Evolutionary conservation across 2,797 vertebrate genomes (phyloP).

Genomic region (Petrocephalus sullivani): DNA sequence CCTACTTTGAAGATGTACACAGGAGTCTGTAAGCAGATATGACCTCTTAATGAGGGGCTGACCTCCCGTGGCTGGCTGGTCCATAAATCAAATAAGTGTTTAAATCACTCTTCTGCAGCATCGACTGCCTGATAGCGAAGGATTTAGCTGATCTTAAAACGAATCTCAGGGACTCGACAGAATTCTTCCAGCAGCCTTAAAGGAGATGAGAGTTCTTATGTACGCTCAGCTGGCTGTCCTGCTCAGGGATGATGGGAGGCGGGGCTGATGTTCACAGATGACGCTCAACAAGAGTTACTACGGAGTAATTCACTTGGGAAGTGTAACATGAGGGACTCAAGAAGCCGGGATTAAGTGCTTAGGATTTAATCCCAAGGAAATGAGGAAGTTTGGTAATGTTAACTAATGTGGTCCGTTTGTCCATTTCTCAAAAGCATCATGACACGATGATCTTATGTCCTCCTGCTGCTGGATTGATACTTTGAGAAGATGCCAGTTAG

Average conservation of each 20-base stretch:
- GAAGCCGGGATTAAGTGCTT: neutral
- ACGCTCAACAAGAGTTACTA: neutral
- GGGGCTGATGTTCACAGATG: neutral
- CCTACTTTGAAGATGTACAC: neutral
- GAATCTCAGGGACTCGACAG: neutral
- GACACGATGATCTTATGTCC: neutral
- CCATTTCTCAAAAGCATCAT: neutral
- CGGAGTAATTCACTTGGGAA: neutral
- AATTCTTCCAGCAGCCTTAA: neutral
- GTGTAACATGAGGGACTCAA: neutral
- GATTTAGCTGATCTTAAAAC: neutral
- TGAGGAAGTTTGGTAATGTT: neutral
- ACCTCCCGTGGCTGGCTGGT: neutral
- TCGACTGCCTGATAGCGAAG: neutral
- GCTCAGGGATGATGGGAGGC: neutral
- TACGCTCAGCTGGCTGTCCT: neutral
- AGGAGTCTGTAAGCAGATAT: neutral
- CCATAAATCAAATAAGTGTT: neutral
- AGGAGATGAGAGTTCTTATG: conserved; percentile 7
- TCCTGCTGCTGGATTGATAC: neutral
- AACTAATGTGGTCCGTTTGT: neutral
- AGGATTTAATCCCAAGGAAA: neutral
- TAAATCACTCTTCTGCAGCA: neutral
- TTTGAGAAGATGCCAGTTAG: neutral
- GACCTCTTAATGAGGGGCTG: neutral